Conservation (phyloP, 2,797 vertebrate genomes). For the Falco berigora region DNA sequence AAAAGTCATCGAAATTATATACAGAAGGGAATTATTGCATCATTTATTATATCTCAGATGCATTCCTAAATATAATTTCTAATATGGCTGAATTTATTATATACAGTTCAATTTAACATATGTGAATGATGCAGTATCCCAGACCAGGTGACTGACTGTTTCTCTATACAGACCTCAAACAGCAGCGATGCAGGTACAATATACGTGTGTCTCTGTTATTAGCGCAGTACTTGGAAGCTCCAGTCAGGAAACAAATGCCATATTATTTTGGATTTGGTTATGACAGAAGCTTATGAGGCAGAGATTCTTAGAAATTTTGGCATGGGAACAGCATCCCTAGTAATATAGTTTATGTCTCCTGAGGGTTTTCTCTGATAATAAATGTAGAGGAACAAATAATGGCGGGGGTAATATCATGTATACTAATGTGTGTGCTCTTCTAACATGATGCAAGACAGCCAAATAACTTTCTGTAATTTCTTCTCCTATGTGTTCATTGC, state of each 20-base stretch:
- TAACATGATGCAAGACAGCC: not conserved
- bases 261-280: not conserved
- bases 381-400: not conserved
- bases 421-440: not conserved
- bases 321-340: not conserved
- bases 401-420: not conserved
- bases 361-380: not conserved
- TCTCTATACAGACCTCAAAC: not conserved
- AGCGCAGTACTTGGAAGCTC: not conserved
- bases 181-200: not conserved
- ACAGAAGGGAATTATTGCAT: not conserved
- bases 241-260: not conserved
- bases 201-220: accelerated
- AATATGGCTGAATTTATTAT: not conserved
- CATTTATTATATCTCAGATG: not conserved
- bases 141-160: not conserved
- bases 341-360: not conserved
- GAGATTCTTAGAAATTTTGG: not conserved
- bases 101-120: not conserved
- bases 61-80: not conserved
- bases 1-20: not conserved
- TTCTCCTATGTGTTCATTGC: not conserved
- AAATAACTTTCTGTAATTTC: not conserved
- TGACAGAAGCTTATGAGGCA: not conserved
- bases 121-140: not conserved